Evolutionary conservation across 2,888 invertebrate genomes (phyloP).

Genomic region (Poecilus cupreus): DNA sequence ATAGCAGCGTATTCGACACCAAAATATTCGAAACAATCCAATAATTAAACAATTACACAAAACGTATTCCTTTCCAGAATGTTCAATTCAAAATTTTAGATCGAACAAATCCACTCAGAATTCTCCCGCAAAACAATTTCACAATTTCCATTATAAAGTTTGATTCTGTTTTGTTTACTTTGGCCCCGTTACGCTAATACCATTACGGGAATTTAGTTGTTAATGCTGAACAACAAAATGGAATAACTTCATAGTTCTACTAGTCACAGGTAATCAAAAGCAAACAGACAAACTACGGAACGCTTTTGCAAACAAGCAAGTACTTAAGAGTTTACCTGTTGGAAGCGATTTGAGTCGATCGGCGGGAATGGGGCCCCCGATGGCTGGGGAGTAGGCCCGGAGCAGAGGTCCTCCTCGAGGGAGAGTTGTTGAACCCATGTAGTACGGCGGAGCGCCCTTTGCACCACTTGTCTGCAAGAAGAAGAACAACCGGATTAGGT

Average conservation of each 20-base stretch:
- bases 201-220: background rate
- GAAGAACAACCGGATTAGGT: conserved; percentile 35
- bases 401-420: conserved; percentile 81
- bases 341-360: conserved; percentile 77
- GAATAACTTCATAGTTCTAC: background rate
- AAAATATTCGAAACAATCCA: background rate
- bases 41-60: background rate
- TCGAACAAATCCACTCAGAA: background rate
- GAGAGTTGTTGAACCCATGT: conserved; percentile 82
- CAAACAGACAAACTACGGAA: background rate
- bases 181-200: background rate
- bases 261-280: background rate
- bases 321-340: conserved; percentile 68
- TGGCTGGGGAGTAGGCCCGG: conserved; percentile 81
- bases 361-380: conserved; percentile 76
- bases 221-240: background rate
- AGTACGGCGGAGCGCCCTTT: conserved; percentile 80
- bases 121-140: conserved; percentile 3
- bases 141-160: conserved; percentile 15
- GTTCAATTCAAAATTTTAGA: background rate
- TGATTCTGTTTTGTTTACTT: conserved; percentile 24
- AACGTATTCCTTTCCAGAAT: background rate
- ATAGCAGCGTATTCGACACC: background rate
- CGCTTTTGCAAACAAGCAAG: background rate
- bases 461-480: conserved; percentile 74